Evolutionary conservation across 30 jellyfish, hydroid and myxozoan genomes (phyloP).

Genomic region (Morbakka virulenta): DNA sequence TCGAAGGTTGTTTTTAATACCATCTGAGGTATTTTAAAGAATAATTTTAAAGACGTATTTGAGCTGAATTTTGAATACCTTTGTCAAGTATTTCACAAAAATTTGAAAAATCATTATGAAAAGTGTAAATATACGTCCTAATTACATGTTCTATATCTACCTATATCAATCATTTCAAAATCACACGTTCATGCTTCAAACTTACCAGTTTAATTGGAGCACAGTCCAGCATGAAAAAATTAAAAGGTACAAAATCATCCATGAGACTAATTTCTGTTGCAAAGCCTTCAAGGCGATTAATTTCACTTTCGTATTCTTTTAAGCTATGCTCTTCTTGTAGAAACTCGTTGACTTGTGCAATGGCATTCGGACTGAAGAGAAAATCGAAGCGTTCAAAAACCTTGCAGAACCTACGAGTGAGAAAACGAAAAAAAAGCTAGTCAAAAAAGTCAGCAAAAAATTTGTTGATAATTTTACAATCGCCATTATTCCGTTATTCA

Average conservation of each 20-base stretch:
- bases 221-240: slow-evolving; percentile 52
- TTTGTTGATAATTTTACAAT: too few relatives aligned
- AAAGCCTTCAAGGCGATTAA: slow-evolving; percentile 38
- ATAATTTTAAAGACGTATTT: too few relatives aligned
- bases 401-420: slow-evolving; percentile 27
- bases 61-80: too few relatives aligned
- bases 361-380: slow-evolving; percentile 32
- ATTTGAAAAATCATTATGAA: too few relatives aligned
- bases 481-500: too few relatives aligned
- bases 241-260: slow-evolving; percentile 63
- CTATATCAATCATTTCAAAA: too few relatives aligned
- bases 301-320: slow-evolving; percentile 42
- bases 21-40: too few relatives aligned
- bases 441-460: too few relatives aligned
- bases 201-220: slow-evolving; percentile 52
- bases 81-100: too few relatives aligned
- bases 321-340: slow-evolving; percentile 31
- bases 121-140: too few relatives aligned
- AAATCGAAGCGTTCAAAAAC: slow-evolving; percentile 44
- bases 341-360: slow-evolving; percentile 30
- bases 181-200: neutral
- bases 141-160: too few relatives aligned
- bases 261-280: slow-evolving; percentile 55
- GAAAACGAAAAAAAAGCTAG: neutral
- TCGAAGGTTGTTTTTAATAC: too few relatives aligned